A percentile compares a stretch with the other conserved stretches of the same genome.
Evolutionary conservation across 1,140 invertebrate genomes (phyloP).

Genomic region (Orchestia grillus): DNA sequence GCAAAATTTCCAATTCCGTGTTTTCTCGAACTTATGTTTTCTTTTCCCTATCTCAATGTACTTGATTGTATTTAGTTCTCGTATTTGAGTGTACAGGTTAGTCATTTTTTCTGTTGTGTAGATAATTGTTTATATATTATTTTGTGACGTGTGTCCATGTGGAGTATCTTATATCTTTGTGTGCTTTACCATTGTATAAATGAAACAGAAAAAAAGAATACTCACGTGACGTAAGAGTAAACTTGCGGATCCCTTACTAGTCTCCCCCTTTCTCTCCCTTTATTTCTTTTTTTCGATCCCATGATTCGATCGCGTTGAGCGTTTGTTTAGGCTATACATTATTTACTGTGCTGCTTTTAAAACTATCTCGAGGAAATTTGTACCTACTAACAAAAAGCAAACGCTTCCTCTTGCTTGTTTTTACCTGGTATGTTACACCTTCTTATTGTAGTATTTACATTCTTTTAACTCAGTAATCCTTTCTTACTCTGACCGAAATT

Average conservation of each 20-base stretch:
- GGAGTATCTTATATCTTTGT: conserved; percentile 48
- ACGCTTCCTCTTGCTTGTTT: not conserved
- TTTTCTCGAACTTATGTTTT: not conserved
- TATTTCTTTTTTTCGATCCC: not conserved
- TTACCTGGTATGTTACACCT: not conserved
- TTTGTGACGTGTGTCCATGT: conserved; percentile 40
- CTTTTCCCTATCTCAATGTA: conserved; percentile 38
- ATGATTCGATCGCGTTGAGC: not conserved
- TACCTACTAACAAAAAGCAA: too few species aligned
- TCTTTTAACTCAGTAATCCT: not conserved
- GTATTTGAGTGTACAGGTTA: conserved; percentile 51
- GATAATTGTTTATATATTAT: conserved; percentile 53
- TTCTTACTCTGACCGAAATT: not conserved
- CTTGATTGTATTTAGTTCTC: conserved; percentile 40
- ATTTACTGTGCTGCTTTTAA: not conserved
- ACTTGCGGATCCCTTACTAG: not conserved
- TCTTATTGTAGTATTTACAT: not conserved
- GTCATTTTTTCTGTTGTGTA: conserved; percentile 45
- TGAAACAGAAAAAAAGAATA: conserved; percentile 22
- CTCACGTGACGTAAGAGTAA: not conserved
- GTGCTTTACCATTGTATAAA: conserved; percentile 45
- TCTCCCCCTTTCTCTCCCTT: not conserved
- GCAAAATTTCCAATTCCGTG: not conserved
- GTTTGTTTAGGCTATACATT: not conserved
- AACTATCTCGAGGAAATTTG: not conserved